phyloP scores from a whole-genome alignment of 2,888 invertebrate genomes.

The Drosophila ezoana region DNA sequence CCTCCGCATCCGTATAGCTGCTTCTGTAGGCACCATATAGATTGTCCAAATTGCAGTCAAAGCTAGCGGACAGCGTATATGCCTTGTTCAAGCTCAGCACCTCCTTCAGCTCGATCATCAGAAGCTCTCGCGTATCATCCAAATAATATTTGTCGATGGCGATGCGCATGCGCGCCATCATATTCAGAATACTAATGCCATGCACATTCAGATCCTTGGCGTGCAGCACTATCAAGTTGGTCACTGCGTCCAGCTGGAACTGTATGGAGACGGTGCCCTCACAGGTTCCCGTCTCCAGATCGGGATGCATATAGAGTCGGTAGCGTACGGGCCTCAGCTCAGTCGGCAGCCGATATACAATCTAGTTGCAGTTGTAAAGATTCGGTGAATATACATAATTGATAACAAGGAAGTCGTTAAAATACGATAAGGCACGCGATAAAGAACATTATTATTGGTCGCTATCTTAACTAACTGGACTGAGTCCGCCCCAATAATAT shows the following conservation, averaged over 20 bases:
- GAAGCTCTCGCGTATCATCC: conserved; percentile 84
- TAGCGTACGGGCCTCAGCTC: conserved; percentile 76
- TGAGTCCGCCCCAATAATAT: not conserved
- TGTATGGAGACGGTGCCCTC: conserved; percentile 80
- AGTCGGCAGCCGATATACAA: conserved; percentile 76
- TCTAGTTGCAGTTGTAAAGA: conserved; percentile 65
- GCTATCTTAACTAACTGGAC: not conserved
- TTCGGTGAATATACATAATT: conserved; percentile 47
- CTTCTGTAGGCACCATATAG: conserved; percentile 91
- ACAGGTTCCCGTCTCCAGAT: conserved; percentile 65
- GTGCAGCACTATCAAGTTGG: conserved; percentile 81
- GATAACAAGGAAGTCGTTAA: conserved; percentile 19
- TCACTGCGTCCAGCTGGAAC: conserved; percentile 62
- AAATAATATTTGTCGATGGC: conserved; percentile 63
- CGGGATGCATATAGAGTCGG: conserved; percentile 72
- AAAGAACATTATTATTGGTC: not conserved
- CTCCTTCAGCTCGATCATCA: conserved; percentile 83
- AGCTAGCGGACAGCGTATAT: conserved; percentile 87
- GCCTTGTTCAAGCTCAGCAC: conserved; percentile 80
- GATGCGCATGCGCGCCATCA: conserved; percentile 82
- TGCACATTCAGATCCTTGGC: conserved; percentile 73
- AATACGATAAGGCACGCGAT: conserved; percentile 28
- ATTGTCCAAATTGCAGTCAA: conserved; percentile 88
- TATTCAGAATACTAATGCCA: conserved; percentile 75
- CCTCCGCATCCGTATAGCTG: conserved; percentile 85